Evolutionary conservation across 2,113 vertebrate species (phyloP).

Genomic region (Prietella phreatophila): DNA sequence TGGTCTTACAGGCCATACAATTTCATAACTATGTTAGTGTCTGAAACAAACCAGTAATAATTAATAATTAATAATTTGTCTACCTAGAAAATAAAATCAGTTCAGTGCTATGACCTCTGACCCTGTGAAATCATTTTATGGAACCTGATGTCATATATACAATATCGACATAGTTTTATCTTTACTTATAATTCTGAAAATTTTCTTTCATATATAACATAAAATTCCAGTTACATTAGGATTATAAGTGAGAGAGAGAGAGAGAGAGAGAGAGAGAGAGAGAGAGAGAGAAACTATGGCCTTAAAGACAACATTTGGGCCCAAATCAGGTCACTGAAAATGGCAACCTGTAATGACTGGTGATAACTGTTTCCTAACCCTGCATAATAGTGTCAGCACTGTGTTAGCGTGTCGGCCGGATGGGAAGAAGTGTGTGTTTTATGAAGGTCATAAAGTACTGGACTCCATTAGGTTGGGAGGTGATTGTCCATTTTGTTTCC

Average conservation of each 20-base stretch:
- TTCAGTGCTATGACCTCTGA: background rate
- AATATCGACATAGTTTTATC: background rate
- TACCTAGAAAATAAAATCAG: background rate
- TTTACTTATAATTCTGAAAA: background rate
- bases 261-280: conserved; percentile 3
- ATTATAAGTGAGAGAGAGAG: background rate
- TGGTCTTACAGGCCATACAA: background rate
- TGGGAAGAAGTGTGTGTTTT: conserved; percentile 59
- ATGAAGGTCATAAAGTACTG: conserved; percentile 64
- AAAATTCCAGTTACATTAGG: background rate
- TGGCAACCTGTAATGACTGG: conserved; percentile 36
- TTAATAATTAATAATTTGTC: background rate
- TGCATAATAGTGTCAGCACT: conserved; percentile 50
- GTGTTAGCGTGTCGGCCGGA: conserved; percentile 34
- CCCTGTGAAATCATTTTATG: background rate
- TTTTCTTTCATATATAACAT: background rate
- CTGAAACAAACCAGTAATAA: background rate
- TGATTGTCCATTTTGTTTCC: conserved; percentile 60
- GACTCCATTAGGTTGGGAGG: conserved; percentile 56
- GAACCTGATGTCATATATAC: background rate
- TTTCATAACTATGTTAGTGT: background rate
- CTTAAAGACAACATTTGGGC: conserved; percentile 23
- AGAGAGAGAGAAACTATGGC: background rate
- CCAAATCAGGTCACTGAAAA: conserved; percentile 37
- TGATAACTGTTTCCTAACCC: conserved; percentile 45